Conservation (phyloP, 2,888 invertebrate genomes). For the Protonemura montana region DNA sequence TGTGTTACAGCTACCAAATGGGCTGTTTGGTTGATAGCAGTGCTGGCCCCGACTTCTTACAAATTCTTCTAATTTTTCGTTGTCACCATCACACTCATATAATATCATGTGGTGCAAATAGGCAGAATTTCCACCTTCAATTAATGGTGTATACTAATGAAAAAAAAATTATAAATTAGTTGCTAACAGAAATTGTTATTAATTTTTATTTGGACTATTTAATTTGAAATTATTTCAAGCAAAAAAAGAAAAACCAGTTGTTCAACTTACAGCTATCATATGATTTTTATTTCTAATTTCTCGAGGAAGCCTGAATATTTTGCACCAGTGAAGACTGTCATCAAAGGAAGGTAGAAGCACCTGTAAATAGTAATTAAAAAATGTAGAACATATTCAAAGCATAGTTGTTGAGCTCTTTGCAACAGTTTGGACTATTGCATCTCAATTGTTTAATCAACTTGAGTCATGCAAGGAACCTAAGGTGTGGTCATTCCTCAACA, state of each 20-base stretch:
- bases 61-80: conserved; percentile 66
- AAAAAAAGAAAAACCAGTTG: too few relatives aligned
- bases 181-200: background rate
- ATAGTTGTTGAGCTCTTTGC: too few relatives aligned
- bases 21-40: conserved; percentile 67
- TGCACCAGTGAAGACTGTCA: background rate
- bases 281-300: background rate
- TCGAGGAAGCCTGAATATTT: conserved; percentile 13
- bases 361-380: background rate
- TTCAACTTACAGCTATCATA: conserved; percentile 1
- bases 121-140: conserved; percentile 66
- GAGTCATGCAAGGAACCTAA: too few relatives aligned
- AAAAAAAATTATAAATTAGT: conserved; percentile 40
- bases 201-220: background rate
- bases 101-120: conserved; percentile 75
- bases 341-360: background rate
- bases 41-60: conserved; percentile 60
- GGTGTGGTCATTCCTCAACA: too few relatives aligned
- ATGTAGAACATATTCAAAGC: background rate
- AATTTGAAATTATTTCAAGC: background rate
- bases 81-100: conserved; percentile 73
- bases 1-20: conserved; percentile 77
- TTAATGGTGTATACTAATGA: conserved; percentile 73
- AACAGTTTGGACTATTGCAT: too few relatives aligned
- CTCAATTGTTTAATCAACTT: too few relatives aligned